Conservation (phyloP, 2,113 vertebrate species). For the Zosterops japonicus region DNA sequence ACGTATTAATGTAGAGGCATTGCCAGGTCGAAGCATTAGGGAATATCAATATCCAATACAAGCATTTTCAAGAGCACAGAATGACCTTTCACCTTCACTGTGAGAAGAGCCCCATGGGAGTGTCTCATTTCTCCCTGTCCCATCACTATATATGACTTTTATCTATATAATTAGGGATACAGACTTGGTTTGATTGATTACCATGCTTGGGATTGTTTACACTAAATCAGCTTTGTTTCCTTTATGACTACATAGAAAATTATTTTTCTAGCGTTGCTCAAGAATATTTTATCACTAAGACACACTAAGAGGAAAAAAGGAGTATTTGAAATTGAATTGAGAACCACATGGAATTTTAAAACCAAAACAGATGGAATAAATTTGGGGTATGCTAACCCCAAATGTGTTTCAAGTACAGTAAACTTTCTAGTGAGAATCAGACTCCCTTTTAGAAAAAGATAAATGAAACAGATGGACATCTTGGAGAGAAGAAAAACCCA, state of each 20-base stretch:
- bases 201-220: neutral
- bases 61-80: neutral
- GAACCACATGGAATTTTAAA: conserved; percentile 18
- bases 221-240: neutral
- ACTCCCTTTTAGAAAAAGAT: conserved; percentile 6
- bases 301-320: neutral
- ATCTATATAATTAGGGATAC: neutral
- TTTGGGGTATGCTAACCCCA: conserved; percentile 27
- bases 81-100: neutral
- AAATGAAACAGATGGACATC: conserved; percentile 48
- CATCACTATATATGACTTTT: neutral
- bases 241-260: neutral
- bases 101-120: neutral
- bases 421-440: conserved; percentile 22
- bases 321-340: conserved; percentile 16
- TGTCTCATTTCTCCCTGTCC: neutral
- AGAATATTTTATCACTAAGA: conserved; percentile 22
- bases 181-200: conserved; percentile 24
- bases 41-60: neutral
- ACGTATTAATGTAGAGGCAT: neutral
- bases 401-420: conserved; percentile 3
- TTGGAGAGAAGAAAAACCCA: neutral
- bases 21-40: neutral
- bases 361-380: conserved; percentile 38
- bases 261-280: conserved; percentile 11